Conservation (phyloP, 2,888 invertebrate genomes). For the Auanema sp. region DNA sequence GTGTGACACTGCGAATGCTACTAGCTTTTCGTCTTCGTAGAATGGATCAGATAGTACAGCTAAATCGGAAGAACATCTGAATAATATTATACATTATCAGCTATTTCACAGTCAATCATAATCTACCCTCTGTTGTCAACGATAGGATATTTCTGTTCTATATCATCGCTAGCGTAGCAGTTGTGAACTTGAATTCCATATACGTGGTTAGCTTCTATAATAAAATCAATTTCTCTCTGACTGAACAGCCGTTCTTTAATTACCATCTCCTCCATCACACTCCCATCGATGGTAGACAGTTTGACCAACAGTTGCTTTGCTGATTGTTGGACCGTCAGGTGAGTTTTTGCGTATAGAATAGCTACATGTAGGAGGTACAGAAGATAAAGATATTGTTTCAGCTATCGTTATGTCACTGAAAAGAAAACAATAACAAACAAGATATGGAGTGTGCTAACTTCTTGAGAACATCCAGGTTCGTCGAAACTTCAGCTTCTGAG, state of each 20-base stretch:
- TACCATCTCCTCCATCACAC: constrained; percentile 53
- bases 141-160: constrained; percentile 46
- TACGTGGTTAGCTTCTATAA: constrained; percentile 47
- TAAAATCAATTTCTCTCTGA: too few relatives aligned
- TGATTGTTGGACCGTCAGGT: constrained; percentile 51
- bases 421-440: neutral
- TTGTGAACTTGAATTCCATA: constrained; percentile 57
- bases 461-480: constrained; percentile 46
- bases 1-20: constrained; percentile 50
- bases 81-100: too few relatives aligned
- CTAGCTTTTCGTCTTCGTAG: constrained; percentile 52
- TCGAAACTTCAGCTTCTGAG: constrained; percentile 40
- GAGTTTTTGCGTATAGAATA: constrained; percentile 56
- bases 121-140: constrained; percentile 46
- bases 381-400: constrained; percentile 52
- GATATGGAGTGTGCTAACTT: constrained; percentile 6
- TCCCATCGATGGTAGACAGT: constrained; percentile 62
- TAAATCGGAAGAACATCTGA: constrained; percentile 52
- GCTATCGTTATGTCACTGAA: constrained; percentile 41
- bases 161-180: constrained; percentile 55
- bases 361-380: constrained; percentile 55
- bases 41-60: constrained; percentile 49
- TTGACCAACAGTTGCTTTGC: constrained; percentile 54
- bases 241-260: neutral
- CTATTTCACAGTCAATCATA: too few relatives aligned